phyloP scores from a whole-genome alignment of 2,888 invertebrate genomes.

The Drosophila neonasuta region DNA sequence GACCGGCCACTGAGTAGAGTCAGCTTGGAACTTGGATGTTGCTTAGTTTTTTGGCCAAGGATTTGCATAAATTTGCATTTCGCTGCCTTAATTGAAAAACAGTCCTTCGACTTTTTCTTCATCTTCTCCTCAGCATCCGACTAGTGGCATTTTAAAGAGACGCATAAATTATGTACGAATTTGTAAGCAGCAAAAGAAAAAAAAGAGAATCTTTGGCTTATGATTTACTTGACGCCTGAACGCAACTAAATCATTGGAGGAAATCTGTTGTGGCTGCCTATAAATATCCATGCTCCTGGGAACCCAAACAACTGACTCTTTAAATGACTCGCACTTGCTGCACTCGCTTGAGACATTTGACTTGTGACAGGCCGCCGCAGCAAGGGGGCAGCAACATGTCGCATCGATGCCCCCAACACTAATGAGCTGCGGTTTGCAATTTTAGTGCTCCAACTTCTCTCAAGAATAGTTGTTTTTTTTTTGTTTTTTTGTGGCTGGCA shows the following conservation, averaged over 20 bases:
- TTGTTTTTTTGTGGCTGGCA: constrained; percentile 28
- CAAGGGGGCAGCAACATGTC: constrained; percentile 38
- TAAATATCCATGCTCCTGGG: constrained; percentile 47
- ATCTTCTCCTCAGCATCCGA: constrained; percentile 17
- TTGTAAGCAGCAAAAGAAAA: background rate
- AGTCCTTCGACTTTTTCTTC: constrained; percentile 32
- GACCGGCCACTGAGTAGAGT: constrained; percentile 24
- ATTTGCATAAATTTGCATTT: constrained; percentile 76
- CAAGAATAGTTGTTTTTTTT: background rate
- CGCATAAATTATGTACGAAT: constrained; percentile 68
- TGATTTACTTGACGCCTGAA: constrained; percentile 77
- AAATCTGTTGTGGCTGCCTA: constrained; percentile 65
- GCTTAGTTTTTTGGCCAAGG: constrained; percentile 75
- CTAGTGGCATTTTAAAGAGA: constrained; percentile 74
- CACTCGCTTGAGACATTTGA: constrained; percentile 30
- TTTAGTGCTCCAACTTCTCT: constrained; percentile 14
- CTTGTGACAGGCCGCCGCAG: constrained; percentile 24
- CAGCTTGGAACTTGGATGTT: constrained; percentile 54
- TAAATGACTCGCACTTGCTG: constrained; percentile 7
- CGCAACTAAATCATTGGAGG: constrained; percentile 77
- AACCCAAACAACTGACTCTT: constrained; percentile 42
- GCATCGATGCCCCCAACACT: constrained; percentile 52
- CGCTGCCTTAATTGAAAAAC: constrained; percentile 70
- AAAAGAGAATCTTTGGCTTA: constrained; percentile 34
- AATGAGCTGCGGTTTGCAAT: constrained; percentile 67